A percentile compares a stretch with the other conserved stretches of the same genome.
These are phyloP conservation scores for Misgurnus anguillicaudatus DNA, from an alignment of 2,113 vertebrate species.

Conservation along the genomic window DNA sequence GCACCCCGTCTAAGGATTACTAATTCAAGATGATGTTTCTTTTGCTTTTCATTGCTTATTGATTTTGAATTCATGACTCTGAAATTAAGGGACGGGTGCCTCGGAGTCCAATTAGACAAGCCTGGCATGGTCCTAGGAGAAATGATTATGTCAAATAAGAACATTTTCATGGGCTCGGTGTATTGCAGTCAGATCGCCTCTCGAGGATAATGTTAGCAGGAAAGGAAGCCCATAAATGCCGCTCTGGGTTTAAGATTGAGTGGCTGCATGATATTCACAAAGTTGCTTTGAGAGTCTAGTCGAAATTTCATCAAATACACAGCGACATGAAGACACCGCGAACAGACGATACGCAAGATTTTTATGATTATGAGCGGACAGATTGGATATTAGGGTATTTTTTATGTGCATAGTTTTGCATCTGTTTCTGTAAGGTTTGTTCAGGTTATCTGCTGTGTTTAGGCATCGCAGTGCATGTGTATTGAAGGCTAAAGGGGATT, in stretches of 20 bases:
- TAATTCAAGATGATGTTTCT: constrained; percentile 11
- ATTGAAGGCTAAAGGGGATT: not conserved
- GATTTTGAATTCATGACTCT: constrained; percentile 41
- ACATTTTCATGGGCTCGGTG: constrained; percentile 21
- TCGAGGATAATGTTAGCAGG: constrained; percentile 3
- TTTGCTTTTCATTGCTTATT: constrained; percentile 27
- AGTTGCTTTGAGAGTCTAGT: constrained; percentile 29
- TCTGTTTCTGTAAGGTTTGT: constrained; percentile 1
- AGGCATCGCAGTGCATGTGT: not conserved
- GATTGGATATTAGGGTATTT: not conserved
- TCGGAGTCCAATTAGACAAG: constrained; percentile 45
- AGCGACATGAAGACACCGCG: not conserved
- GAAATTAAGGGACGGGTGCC: constrained; percentile 38
- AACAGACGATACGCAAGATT: not conserved
- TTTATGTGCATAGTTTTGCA: constrained; percentile 1
- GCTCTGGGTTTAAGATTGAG: constrained; percentile 31
- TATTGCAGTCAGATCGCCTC: constrained; percentile 39
- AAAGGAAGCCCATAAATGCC: constrained; percentile 22
- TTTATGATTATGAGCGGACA: constrained; percentile 24
- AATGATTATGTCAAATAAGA: constrained; percentile 40
- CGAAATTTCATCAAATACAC: constrained; percentile 47
- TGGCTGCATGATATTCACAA: constrained; percentile 41
- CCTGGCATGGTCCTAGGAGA: constrained; percentile 15
- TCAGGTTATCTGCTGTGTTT: not conserved
- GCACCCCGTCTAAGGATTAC: not conserved